Base-by-base conservation (phyloP, 2,113 vertebrate genomes). In the Elephas maximus region DNA sequence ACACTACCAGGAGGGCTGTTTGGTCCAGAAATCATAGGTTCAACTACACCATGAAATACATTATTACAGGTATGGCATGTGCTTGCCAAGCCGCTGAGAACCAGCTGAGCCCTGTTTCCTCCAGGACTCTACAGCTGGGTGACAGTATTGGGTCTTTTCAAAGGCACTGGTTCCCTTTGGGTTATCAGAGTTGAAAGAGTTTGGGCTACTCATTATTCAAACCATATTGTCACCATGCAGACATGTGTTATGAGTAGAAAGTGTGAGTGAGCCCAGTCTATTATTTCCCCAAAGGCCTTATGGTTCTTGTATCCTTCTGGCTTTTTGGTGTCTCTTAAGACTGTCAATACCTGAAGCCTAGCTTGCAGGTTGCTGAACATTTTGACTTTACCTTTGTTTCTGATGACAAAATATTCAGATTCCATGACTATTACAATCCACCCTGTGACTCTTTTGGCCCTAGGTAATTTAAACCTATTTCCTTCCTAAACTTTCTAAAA, bases 391-490 rank as follows among this genome's bases (percentile, higher is more conserved):
- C 24, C 53, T 90, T 92, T 88, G 37, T 73, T 91, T 88, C 78
- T 51, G 37, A 93, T 53, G 33, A 65, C 53, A 88, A 85, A 62
- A 89, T 67, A 94, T 93, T 93, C 37, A 87, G 65, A 24, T 74
- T 76, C 8, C 33, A 63, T 12, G 79, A 73, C 77, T 37, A 60
- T 45, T 44, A 90, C 37, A 78, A 11, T 44, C 4, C 5, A 88
- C 11, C 76, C 45, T 88, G 45, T 44, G n/a, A 20, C 18, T 81
- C 63, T 60, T 97, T 95, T 89, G 73, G 93, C 57, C 57, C 79
- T 57, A 85, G 14, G 77, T 45, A 88, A 77, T 60, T 37, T 94
- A 96, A 95, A 92, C 24, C 48, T 90, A 80, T 88, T 84, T 95
- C 71, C 4, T 88, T 91, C 14, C 62, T 85, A 94, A n/a, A 62